Evolutionary conservation across 2,113 vertebrate genomes (phyloP).

Genomic region (Zapus hudsonius): DNA sequence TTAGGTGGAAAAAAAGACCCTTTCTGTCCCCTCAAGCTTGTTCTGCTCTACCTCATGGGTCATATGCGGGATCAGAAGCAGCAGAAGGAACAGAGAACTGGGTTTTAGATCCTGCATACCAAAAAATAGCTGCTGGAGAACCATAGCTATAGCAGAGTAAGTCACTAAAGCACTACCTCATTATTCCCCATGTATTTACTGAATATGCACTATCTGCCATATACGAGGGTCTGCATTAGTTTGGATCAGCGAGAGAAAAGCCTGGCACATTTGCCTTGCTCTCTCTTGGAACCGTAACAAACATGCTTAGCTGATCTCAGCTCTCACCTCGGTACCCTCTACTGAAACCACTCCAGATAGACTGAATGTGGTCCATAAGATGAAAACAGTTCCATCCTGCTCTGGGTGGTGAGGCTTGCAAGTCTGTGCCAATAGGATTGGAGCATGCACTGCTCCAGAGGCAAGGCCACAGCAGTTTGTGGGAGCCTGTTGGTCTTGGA

Average conservation of each 20-base stretch:
- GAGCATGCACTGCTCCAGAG: background rate
- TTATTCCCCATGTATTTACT: too few species aligned
- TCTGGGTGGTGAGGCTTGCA: background rate
- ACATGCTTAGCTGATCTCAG: background rate
- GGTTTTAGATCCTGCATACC: background rate
- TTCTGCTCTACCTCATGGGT: too few species aligned
- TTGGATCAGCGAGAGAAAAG: background rate
- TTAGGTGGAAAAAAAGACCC: background rate
- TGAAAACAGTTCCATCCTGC: background rate
- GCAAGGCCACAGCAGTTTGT: rapidly evolving
- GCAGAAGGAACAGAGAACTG: background rate
- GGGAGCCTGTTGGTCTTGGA: background rate
- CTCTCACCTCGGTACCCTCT: background rate
- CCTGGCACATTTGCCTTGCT: background rate
- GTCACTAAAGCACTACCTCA: too few species aligned
- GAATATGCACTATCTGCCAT: background rate
- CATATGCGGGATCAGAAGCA: background rate
- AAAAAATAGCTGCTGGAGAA: background rate
- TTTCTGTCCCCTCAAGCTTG: background rate
- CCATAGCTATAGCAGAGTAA: background rate
- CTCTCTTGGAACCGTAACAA: background rate
- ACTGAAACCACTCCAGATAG: background rate
- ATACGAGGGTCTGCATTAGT: background rate
- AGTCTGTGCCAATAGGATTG: too few species aligned
- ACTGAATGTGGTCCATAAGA: background rate